A percentile compares a stretch with the other conserved stretches of the same genome.
Conservation (phyloP, 2,113 vertebrate genomes). For the Pseudopipra pipra region DNA sequence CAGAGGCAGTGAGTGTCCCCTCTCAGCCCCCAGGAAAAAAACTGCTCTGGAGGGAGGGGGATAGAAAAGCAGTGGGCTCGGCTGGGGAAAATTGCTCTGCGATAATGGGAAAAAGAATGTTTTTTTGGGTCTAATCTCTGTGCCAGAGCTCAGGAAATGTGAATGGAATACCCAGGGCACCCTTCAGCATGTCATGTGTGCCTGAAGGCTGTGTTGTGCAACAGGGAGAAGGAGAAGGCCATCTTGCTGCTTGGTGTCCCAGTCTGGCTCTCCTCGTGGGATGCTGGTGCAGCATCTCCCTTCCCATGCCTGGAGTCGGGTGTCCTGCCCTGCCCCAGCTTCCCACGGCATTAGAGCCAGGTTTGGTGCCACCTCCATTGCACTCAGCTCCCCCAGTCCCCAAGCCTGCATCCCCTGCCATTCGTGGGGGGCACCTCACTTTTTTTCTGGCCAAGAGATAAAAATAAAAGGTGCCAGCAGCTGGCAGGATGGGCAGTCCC, state of each 20-base stretch:
- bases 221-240: neutral
- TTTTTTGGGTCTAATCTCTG: neutral
- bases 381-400: neutral
- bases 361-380: neutral
- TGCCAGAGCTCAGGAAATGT: neutral
- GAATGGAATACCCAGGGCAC: neutral
- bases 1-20: neutral
- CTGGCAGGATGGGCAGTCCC: neutral
- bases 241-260: accelerated
- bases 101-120: neutral
- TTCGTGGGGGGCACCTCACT: accelerated
- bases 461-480: neutral
- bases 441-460: neutral
- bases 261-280: neutral
- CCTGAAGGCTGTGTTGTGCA: neutral
- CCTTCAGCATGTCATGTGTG: neutral
- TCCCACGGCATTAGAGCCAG: accelerated
- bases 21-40: neutral
- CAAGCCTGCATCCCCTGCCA: neutral
- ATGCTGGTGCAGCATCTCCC: neutral
- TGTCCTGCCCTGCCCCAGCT: neutral
- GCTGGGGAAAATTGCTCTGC: neutral
- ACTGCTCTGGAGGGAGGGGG: neutral
- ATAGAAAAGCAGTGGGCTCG: neutral
- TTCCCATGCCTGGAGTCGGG: neutral